Percentiles rank a stretch among this genome's conserved stretches.
Evolutionary conservation across 2,797 vertebrate species (phyloP).

Genomic region (Basileuterus tristriatus): DNA sequence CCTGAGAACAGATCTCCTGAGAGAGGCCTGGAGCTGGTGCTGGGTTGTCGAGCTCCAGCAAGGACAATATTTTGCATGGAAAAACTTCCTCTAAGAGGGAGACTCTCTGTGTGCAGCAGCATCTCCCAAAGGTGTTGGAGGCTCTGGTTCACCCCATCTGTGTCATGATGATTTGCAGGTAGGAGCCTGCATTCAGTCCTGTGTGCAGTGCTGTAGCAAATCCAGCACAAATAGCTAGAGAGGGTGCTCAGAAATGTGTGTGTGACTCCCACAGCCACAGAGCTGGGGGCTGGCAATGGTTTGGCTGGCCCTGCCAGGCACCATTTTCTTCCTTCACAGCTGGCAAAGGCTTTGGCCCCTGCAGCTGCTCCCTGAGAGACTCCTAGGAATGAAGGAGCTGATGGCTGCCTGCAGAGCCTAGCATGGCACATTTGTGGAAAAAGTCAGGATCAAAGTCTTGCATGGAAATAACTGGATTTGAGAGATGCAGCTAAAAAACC

Average conservation of each 20-base stretch:
- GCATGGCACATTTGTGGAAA: not conserved
- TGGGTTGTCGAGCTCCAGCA: not conserved
- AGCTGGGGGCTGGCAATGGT: not conserved
- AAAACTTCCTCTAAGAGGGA: not conserved
- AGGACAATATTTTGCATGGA: not conserved
- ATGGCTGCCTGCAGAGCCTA: not conserved
- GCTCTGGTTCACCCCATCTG: not conserved
- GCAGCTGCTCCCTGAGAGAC: not conserved
- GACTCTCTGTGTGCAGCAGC: not conserved
- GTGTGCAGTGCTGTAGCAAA: not conserved
- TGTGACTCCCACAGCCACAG: not conserved
- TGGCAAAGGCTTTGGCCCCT: conserved; percentile 23
- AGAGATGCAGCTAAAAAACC: not conserved
- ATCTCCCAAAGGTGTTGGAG: not conserved
- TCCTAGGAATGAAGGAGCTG: not conserved
- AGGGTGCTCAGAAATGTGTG: not conserved
- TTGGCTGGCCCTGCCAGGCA: not conserved
- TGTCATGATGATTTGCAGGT: not conserved
- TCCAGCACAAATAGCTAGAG: not conserved
- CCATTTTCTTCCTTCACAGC: not conserved
- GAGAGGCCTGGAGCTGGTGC: not conserved
- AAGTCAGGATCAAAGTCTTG: not conserved
- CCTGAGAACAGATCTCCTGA: not conserved
- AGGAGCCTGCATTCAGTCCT: not conserved
- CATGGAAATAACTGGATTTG: not conserved